phyloP scores from a whole-genome alignment of 2,888 invertebrate species.

The Podabrus alpinus region DNA sequence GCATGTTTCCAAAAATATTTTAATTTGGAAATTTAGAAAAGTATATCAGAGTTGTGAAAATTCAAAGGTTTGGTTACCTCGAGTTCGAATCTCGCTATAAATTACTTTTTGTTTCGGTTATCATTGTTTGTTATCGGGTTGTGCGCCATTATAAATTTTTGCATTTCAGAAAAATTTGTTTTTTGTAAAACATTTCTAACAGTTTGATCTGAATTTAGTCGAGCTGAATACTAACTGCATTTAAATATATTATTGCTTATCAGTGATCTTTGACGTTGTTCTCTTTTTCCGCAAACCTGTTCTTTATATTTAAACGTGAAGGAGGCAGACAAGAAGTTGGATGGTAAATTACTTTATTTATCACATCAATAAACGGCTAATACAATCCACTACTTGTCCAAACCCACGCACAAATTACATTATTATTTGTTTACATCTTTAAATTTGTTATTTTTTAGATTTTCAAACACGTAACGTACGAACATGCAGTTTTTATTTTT shows the following conservation, averaged over 20 bases:
- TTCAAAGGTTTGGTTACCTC: no score
- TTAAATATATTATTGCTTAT: not conserved
- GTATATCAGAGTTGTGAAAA: no score
- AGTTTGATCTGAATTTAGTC: not conserved
- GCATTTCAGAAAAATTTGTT: no score
- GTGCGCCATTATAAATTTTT: no score
- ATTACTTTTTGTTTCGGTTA: no score
- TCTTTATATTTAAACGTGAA: not conserved
- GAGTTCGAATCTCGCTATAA: no score
- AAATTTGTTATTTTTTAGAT: not conserved
- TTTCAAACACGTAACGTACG: not conserved
- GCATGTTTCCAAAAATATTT: not conserved
- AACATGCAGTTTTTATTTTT: no score
- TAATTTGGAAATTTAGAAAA: no score
- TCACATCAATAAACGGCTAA: not conserved
- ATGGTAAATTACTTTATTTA: not conserved
- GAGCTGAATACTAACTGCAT: not conserved
- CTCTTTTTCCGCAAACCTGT: not conserved
- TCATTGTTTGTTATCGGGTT: no score
- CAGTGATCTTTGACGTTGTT: not conserved
- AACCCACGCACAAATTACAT: not conserved
- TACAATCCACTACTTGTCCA: not conserved
- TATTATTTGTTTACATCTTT: not conserved
- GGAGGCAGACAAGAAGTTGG: not conserved
- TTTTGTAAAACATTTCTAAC: no score